Evolutionary conservation across 2,797 vertebrate species (phyloP).

Genomic region (Urocyon cinereoargenteus): DNA sequence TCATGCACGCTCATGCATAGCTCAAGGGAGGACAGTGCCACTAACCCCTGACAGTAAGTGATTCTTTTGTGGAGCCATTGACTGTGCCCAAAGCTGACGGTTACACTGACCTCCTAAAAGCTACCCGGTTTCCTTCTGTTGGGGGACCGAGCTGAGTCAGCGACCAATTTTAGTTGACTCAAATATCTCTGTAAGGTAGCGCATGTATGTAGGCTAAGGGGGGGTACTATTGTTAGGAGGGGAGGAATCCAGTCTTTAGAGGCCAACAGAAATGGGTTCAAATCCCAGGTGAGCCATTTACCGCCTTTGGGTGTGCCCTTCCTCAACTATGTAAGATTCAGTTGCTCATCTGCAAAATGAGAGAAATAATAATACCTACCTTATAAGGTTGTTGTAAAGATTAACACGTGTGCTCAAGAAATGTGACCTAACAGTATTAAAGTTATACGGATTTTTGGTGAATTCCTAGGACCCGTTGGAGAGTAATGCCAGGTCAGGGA

Average conservation of each 20-base stretch:
- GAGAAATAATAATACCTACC: background rate
- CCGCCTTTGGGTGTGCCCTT: background rate
- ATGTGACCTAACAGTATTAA: conserved; percentile 1
- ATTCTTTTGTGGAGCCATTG: background rate
- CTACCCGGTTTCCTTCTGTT: background rate
- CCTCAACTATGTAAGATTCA: background rate
- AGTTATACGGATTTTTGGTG: background rate
- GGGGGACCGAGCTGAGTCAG: background rate
- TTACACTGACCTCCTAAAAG: background rate
- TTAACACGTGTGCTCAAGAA: background rate
- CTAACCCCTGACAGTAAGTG: background rate
- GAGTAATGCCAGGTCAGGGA: background rate
- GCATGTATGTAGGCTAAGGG: background rate
- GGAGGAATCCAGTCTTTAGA: background rate
- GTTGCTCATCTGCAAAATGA: background rate
- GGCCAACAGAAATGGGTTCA: background rate
- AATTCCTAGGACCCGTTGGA: background rate
- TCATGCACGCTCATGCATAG: background rate
- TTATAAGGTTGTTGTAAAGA: background rate
- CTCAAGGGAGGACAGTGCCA: background rate
- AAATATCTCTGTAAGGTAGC: background rate
- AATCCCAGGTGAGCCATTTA: background rate
- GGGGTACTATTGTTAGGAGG: background rate
- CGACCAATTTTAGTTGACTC: background rate
- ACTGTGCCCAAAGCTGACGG: background rate